A percentile compares a stretch with the other conserved stretches of the same genome.
Conservation (phyloP, 2,797 vertebrate genomes). For the Cetoscarus ocellatus region DNA sequence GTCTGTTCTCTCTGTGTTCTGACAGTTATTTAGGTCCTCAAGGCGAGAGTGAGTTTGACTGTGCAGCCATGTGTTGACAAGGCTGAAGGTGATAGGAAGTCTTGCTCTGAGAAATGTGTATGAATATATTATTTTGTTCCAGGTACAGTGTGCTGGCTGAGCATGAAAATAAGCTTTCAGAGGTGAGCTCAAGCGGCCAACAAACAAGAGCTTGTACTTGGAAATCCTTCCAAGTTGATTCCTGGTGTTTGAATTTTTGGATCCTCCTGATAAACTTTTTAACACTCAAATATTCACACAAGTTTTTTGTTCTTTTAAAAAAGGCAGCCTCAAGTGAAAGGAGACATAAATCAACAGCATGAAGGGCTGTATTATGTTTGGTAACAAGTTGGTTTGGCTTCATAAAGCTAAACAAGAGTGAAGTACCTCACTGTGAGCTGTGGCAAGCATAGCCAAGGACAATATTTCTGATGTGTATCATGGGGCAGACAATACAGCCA, state of each 20-base stretch:
- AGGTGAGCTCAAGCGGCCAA: constrained; percentile 13
- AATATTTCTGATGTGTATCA: too few relatives aligned
- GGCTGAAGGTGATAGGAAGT: constrained; percentile 30
- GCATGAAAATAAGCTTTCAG: constrained; percentile 26
- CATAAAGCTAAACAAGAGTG: too few relatives aligned
- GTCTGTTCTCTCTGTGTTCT: constrained; percentile 19
- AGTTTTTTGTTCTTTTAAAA: not conserved
- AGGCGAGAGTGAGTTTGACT: constrained; percentile 27
- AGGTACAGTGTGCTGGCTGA: constrained; percentile 27
- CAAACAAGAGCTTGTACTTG: not conserved
- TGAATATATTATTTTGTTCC: constrained; percentile 22
- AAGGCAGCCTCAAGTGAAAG: too few relatives aligned
- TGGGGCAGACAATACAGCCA: too few relatives aligned
- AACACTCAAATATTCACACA: not conserved
- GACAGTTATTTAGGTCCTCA: constrained; percentile 33
- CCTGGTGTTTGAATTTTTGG: not conserved
- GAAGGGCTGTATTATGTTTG: too few relatives aligned
- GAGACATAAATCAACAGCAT: too few relatives aligned
- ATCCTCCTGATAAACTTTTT: not conserved
- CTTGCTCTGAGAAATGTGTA: constrained; percentile 18
- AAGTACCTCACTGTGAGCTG: too few relatives aligned
- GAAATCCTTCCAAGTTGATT: constrained; percentile 10
- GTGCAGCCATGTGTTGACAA: constrained; percentile 35
- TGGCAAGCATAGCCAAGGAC: too few relatives aligned
- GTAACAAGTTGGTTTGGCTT: too few relatives aligned